These are phyloP conservation scores for Porites lutea DNA, from an alignment of 64 coral and sea anemone species.

Conservation along the genomic window DNA sequence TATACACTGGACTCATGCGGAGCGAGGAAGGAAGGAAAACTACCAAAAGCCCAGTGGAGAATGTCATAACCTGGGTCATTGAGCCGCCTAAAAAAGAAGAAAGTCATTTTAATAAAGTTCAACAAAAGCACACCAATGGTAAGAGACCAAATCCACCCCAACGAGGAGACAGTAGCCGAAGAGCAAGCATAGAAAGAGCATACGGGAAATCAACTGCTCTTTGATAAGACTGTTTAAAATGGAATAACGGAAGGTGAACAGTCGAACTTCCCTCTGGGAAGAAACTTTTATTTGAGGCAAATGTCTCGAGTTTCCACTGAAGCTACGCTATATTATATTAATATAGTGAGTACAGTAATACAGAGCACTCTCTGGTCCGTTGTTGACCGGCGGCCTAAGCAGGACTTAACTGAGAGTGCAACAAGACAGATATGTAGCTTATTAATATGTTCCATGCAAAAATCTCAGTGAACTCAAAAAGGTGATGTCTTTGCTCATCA, in stretches of 20 bases:
- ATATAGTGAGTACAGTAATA: too few species aligned
- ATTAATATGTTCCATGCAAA: neutral
- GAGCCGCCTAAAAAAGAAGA: slow-evolving; percentile 16
- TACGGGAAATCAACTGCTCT: slow-evolving; percentile 15
- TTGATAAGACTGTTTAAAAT: neutral
- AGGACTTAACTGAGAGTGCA: neutral
- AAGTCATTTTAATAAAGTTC: neutral
- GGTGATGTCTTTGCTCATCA: too few species aligned
- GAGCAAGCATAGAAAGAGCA: neutral
- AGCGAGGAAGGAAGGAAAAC: slow-evolving; percentile 16
- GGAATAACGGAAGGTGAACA: too few species aligned
- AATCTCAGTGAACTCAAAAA: too few species aligned
- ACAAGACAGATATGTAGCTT: neutral
- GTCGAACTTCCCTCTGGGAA: too few species aligned
- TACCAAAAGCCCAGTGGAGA: slow-evolving; percentile 15
- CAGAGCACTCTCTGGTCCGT: neutral
- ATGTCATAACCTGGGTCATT: slow-evolving; percentile 27
- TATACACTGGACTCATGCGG: slow-evolving; percentile 1
- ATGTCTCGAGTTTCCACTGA: neutral
- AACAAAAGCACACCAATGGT: neutral
- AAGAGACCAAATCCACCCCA: slow-evolving; percentile 25
- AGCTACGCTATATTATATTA: neutral
- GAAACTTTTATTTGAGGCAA: neutral
- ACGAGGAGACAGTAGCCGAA: slow-evolving; percentile 22
- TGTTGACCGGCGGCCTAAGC: slow-evolving; percentile 15